A percentile compares a stretch with the other conserved stretches of the same genome.
Conservation (phyloP, 92 coral and sea anemone genomes). For the Epizoanthus illoricatus region DNA sequence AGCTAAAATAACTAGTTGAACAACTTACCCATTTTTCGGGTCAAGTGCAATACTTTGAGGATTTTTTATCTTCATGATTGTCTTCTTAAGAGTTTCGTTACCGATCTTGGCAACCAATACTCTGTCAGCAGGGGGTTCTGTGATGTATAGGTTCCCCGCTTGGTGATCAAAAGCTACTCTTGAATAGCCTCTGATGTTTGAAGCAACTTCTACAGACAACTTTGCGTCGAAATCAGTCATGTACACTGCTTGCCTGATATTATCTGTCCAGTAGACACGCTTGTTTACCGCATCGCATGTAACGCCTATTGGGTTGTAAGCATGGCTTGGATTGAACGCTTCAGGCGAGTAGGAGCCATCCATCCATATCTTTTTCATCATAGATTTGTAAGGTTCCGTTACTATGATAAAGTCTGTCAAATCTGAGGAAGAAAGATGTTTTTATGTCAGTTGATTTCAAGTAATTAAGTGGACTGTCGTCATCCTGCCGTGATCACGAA, state of each 20-base stretch:
- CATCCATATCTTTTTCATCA: constrained; percentile 11
- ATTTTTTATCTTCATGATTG: neutral
- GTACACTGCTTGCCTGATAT: neutral
- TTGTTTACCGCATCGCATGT: constrained; percentile 27
- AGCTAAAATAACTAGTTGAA: neutral
- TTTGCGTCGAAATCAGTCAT: constrained; percentile 19
- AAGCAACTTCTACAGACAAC: neutral
- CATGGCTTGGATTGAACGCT: neutral
- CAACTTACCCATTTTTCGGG: constrained; percentile 20
- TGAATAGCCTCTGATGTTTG: constrained; percentile 4
- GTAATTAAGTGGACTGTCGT: too few relatives aligned
- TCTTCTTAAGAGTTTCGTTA: constrained; percentile 21
- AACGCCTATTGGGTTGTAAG: constrained; percentile 28
- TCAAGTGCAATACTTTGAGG: constrained; percentile 26
- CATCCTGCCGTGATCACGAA: too few relatives aligned
- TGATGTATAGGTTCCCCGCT: constrained; percentile 23
- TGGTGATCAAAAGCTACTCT: constrained; percentile 24
- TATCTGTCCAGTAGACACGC: constrained; percentile 31
- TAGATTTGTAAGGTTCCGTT: constrained; percentile 12
- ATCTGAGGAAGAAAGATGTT: neutral
- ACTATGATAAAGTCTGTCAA: constrained; percentile 28
- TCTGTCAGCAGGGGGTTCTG: neutral
- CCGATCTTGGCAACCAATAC: constrained; percentile 15
- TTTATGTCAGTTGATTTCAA: neutral
- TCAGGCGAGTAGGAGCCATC: neutral